Evolutionary conservation across 2,888 invertebrate genomes (phyloP).

Genomic region (Stenotaenia linearis): DNA sequence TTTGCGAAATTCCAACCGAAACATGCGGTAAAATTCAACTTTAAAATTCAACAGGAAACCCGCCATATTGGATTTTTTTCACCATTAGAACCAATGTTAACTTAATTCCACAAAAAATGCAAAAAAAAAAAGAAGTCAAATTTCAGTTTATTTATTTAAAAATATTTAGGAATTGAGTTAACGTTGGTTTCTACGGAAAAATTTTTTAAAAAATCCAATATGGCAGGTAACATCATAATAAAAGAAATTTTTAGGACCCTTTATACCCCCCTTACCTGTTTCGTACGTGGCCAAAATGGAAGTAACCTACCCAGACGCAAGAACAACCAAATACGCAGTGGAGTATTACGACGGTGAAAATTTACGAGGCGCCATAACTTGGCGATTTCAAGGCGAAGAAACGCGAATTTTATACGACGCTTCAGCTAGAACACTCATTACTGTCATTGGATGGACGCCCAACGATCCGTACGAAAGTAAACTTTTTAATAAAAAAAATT

Average conservation of each 20-base stretch:
- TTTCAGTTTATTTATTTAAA: too few relatives aligned
- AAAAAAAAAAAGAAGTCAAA: too few relatives aligned
- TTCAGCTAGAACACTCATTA: neutral
- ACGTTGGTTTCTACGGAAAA: too few relatives aligned
- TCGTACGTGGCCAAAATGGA: neutral
- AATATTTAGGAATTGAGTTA: too few relatives aligned
- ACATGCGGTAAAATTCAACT: neutral
- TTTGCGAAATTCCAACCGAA: neutral
- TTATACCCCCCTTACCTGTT: neutral
- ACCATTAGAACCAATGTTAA: too few relatives aligned
- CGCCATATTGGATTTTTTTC: too few relatives aligned
- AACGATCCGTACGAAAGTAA: neutral
- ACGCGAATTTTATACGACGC: neutral
- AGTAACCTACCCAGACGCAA: neutral
- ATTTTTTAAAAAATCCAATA: neutral
- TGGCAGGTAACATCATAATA: neutral
- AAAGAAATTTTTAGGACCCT: neutral
- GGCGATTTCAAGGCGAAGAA: neutral
- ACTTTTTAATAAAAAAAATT: neutral
- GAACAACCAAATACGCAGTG: neutral
- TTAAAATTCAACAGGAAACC: too few relatives aligned
- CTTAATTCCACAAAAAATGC: too few relatives aligned
- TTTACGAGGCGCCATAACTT: neutral
- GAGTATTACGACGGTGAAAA: conserved; percentile 17
- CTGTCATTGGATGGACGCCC: neutral